phyloP scores from a whole-genome alignment of 1,140 invertebrate species.

The Tachypleus tridentatus region DNA sequence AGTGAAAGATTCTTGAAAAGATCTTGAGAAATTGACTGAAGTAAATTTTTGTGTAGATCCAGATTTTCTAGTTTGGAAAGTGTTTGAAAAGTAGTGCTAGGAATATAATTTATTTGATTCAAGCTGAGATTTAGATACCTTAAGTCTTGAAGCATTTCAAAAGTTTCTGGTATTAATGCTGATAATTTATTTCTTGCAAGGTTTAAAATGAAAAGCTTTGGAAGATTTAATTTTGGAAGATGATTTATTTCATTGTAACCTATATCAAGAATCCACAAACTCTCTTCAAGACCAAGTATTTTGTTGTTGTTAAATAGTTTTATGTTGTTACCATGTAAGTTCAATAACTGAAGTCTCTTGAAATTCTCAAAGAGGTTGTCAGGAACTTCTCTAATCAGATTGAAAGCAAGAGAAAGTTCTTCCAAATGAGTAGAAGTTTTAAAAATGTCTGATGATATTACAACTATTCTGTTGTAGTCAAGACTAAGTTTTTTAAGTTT shows the following conservation, averaged over 20 bases:
- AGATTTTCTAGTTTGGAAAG: constrained; percentile 15
- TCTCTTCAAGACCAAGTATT: constrained; percentile 58
- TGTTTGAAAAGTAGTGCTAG: constrained; percentile 9
- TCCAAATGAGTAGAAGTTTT: constrained; percentile 28
- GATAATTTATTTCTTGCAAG: constrained; percentile 64
- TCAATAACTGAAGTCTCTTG: constrained; percentile 48
- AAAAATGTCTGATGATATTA: constrained; percentile 54
- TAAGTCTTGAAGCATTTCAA: constrained; percentile 16
- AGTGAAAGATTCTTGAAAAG: constrained; percentile 17
- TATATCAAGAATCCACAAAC: constrained; percentile 55
- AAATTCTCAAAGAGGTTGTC: constrained; percentile 52
- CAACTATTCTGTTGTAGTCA: constrained; percentile 75
- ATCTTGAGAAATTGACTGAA: constrained; percentile 10
- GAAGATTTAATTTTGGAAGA: constrained; percentile 27
- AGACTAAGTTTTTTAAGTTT: constrained; percentile 56
- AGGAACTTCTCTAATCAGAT: constrained; percentile 74
- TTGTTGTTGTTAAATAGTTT: constrained; percentile 54
- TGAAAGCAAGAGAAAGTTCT: constrained; percentile 55
- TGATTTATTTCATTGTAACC: constrained; percentile 58
- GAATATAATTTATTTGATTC: constrained; percentile 21
- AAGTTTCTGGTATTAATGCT: constrained; percentile 38
- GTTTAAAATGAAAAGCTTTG: constrained; percentile 46
- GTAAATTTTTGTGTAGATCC: constrained; percentile 23
- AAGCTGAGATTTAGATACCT: constrained; percentile 22
- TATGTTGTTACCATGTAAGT: constrained; percentile 64